These are phyloP conservation scores for Augiades crinisus DNA, from an alignment of 2,888 invertebrate genomes.

Conservation along the genomic window DNA sequence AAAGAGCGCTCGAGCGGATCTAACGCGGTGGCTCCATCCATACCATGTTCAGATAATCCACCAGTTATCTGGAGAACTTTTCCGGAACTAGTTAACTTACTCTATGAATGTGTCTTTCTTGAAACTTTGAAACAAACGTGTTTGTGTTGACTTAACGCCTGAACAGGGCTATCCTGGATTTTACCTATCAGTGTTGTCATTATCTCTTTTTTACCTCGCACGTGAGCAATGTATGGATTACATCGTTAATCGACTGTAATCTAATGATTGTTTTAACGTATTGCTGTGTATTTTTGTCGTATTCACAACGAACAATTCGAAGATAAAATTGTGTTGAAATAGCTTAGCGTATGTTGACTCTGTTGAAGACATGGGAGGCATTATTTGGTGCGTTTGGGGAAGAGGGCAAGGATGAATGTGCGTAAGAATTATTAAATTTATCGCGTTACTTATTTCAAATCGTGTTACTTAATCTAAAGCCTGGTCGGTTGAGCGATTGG, in stretches of 20 bases:
- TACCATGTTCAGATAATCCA: slow-evolving; percentile 14
- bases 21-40: slow-evolving; percentile 32
- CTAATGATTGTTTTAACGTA: too few relatives aligned
- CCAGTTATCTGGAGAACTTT: slow-evolving; percentile 7
- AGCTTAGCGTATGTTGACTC: slow-evolving; percentile 45
- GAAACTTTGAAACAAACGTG: background rate
- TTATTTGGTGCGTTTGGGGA: slow-evolving; percentile 33
- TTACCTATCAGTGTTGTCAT: too few relatives aligned
- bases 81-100: slow-evolving; percentile 12
- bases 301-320: too few relatives aligned
- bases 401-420: background rate
- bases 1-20: slow-evolving; percentile 38
- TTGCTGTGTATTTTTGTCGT: background rate
- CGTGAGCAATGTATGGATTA: background rate
- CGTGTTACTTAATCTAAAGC: too few relatives aligned
- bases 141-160: too few relatives aligned
- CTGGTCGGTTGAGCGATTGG: too few relatives aligned
- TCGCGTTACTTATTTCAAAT: too few relatives aligned
- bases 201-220: too few relatives aligned
- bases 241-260: background rate
- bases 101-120: too few relatives aligned
- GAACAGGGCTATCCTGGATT: background rate
- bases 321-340: background rate
- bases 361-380: slow-evolving; percentile 54
- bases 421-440: background rate